Evolutionary conservation across 2,888 invertebrate genomes (phyloP).

Genomic region (Cepaea hortensis): DNA sequence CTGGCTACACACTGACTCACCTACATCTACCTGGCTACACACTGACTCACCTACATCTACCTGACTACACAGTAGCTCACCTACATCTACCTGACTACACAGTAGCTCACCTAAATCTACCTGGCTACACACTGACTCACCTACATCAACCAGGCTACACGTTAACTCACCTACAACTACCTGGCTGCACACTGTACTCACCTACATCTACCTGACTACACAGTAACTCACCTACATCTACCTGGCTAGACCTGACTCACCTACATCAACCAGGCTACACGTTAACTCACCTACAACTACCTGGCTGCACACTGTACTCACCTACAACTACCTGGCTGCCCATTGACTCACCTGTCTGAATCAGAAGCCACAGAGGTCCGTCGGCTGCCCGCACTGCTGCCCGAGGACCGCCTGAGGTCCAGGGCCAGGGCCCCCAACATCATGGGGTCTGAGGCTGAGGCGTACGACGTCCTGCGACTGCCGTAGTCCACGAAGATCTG

Average conservation of each 20-base stretch:
- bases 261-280: background rate
- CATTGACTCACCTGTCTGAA: conserved; percentile 45
- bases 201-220: background rate
- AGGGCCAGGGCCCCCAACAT: conserved; percentile 55
- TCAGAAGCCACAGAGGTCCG: conserved; percentile 52
- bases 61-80: no score
- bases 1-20: no score
- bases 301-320: no score
- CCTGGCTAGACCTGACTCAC: background rate
- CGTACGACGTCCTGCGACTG: conserved; percentile 68
- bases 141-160: no score
- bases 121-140: no score
- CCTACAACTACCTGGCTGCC: background rate
- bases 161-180: no score
- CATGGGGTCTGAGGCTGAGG: conserved; percentile 59
- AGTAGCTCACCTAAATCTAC: no score
- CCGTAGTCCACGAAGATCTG: conserved; percentile 73
- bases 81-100: no score
- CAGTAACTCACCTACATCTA: no score
- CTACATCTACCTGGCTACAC: no score
- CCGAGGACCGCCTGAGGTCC: conserved; percentile 55
- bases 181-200: no score
- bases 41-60: no score
- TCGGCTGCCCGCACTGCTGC: conserved; percentile 56
- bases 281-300: background rate